Percentiles rank a stretch among this genome's conserved stretches.
These are phyloP conservation scores for Arctia plantaginis DNA, from an alignment of 2,888 invertebrate species.

Conservation along the genomic window DNA sequence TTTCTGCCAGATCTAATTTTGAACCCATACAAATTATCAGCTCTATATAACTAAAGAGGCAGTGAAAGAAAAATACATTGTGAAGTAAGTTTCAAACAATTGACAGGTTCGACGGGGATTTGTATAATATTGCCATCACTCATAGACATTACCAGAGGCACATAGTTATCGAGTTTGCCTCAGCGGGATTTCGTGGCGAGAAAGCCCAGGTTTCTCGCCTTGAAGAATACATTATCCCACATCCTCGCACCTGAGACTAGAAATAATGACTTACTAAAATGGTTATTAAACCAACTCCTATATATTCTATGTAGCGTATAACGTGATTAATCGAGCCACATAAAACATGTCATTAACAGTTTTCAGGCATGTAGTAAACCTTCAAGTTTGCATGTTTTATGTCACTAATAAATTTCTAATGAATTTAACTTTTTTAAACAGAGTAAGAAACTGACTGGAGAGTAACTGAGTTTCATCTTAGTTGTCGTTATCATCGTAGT, in stretches of 20 bases:
- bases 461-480: neutral
- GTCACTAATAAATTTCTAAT: neutral
- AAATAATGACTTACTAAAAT: slow-evolving; percentile 40
- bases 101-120: slow-evolving; percentile 24
- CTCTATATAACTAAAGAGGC: neutral
- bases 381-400: neutral
- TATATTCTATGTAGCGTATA: slow-evolving; percentile 24
- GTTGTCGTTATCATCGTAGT: neutral
- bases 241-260: slow-evolving; percentile 41
- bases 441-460: neutral
- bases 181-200: slow-evolving; percentile 27
- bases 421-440: neutral
- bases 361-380: slow-evolving; percentile 7
- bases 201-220: slow-evolving; percentile 25
- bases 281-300: slow-evolving; percentile 27
- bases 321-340: slow-evolving; percentile 44
- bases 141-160: slow-evolving; percentile 31
- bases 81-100: slow-evolving; percentile 29
- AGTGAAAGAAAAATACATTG: slow-evolving; percentile 24
- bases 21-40: neutral
- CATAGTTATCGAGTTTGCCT: slow-evolving; percentile 38
- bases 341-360: slow-evolving; percentile 34
- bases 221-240: slow-evolving; percentile 63
- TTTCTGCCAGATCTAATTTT: neutral
- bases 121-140: slow-evolving; percentile 49